A percentile compares a stretch with the other conserved stretches of the same genome.
Conservation (phyloP, 2,888 invertebrate species). For the Cephus nigrinus region DNA sequence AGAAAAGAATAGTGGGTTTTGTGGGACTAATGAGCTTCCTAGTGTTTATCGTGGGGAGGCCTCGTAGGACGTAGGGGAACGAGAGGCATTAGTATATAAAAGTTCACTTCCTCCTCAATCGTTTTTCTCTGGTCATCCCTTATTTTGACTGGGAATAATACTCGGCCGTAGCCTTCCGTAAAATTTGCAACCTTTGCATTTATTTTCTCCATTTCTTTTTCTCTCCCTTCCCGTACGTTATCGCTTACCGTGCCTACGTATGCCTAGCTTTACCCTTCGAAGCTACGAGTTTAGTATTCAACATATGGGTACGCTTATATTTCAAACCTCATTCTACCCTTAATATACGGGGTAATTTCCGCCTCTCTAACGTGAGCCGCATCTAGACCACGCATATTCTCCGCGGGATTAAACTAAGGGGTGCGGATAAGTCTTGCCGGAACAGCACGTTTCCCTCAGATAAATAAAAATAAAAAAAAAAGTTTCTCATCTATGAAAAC, state of each 20-base stretch:
- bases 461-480: neutral
- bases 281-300: constrained; percentile 3
- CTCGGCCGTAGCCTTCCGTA: neutral
- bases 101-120: neutral
- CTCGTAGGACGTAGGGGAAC: neutral
- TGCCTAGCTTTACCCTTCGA: neutral
- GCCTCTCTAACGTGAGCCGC: constrained; percentile 28
- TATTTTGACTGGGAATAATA: neutral
- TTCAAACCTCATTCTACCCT: constrained; percentile 30
- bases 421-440: neutral
- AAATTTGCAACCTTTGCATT: neutral
- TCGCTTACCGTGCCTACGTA: neutral
- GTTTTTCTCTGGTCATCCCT: neutral
- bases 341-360: constrained; percentile 34
- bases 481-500: neutral
- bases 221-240: neutral
- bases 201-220: neutral
- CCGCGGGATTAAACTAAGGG: neutral
- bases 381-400: constrained; percentile 13
- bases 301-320: constrained; percentile 5
- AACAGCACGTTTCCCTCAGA: neutral
- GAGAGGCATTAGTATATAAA: neutral
- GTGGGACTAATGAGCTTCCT: neutral
- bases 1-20: neutral
- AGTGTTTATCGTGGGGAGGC: neutral